phyloP scores from a whole-genome alignment of 2,797 vertebrate genomes.

The Oceanodroma leucorhoa region DNA sequence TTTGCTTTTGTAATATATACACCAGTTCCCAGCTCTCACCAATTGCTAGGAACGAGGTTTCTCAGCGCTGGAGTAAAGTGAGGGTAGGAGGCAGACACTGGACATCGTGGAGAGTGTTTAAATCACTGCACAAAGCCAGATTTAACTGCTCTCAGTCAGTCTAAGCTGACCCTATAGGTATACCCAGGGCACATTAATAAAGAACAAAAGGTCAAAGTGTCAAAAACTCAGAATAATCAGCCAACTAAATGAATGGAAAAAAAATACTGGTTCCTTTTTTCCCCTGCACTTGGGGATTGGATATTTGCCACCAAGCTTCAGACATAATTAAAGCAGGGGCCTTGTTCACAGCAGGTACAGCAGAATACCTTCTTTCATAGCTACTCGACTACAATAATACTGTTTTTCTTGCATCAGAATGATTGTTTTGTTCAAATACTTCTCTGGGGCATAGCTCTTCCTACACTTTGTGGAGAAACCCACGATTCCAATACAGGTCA shows the following conservation, averaged over 20 bases:
- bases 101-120: neutral
- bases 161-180: constrained; percentile 27
- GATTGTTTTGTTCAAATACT: constrained; percentile 30
- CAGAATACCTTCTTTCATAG: constrained; percentile 55
- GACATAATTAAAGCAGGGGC: constrained; percentile 49
- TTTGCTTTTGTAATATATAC: neutral
- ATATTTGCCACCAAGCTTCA: constrained; percentile 55
- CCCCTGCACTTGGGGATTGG: constrained; percentile 25
- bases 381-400: neutral
- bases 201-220: constrained; percentile 56
- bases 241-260: constrained; percentile 18
- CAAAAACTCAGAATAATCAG: constrained; percentile 52
- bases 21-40: neutral
- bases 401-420: constrained; percentile 28
- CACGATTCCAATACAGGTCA: neutral
- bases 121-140: constrained; percentile 10
- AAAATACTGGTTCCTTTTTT: constrained; percentile 6
- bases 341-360: constrained; percentile 46
- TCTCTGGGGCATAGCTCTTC: constrained; percentile 8
- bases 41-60: neutral
- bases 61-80: neutral
- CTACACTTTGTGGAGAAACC: neutral
- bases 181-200: constrained; percentile 20
- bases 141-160: neutral
- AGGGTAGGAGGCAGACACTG: neutral